phyloP scores from a whole-genome alignment of 2,888 invertebrate species.

The Drosophila picticornis region DNA sequence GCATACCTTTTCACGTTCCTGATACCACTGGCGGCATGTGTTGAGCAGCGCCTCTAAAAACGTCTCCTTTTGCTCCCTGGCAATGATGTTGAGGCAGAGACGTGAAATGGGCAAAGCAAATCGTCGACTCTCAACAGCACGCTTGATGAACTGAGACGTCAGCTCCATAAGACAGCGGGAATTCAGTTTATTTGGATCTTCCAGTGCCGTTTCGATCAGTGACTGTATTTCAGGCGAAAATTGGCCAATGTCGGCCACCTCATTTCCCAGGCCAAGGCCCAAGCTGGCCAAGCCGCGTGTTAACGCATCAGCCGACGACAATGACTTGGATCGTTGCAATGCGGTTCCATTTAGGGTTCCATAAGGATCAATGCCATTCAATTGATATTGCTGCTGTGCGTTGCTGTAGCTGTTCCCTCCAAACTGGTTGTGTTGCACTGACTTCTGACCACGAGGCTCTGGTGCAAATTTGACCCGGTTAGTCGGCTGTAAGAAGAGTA shows the following conservation, averaged over 20 bases:
- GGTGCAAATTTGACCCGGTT: conserved; percentile 85
- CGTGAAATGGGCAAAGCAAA: conserved; percentile 94
- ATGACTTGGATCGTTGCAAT: conserved; percentile 92
- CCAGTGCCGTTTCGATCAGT: conserved; percentile 90
- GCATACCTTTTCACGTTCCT: conserved; percentile 90
- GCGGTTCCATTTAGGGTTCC: conserved; percentile 67
- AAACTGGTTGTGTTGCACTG: conserved; percentile 57
- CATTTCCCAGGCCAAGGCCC: conserved; percentile 88
- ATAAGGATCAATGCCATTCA: conserved; percentile 76
- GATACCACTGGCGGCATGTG: conserved; percentile 96
- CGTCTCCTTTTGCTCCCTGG: conserved; percentile 94
- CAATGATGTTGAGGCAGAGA: conserved; percentile 93
- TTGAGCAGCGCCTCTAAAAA: conserved; percentile 95
- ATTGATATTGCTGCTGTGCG: conserved; percentile 59
- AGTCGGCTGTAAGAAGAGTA: conserved; percentile 52
- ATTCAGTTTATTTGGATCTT: conserved; percentile 92
- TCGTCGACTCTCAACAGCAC: conserved; percentile 91
- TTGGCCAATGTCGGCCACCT: conserved; percentile 91
- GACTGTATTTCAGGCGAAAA: conserved; percentile 91
- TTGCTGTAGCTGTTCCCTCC: conserved; percentile 54
- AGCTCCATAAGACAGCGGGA: conserved; percentile 93
- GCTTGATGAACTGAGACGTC: conserved; percentile 92
- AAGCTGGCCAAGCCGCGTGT: conserved; percentile 89
- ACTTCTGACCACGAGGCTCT: conserved; percentile 82
- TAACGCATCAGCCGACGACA: conserved; percentile 91